phyloP scores from a whole-genome alignment of 2,113 vertebrate species.

The Petromus typicus region DNA sequence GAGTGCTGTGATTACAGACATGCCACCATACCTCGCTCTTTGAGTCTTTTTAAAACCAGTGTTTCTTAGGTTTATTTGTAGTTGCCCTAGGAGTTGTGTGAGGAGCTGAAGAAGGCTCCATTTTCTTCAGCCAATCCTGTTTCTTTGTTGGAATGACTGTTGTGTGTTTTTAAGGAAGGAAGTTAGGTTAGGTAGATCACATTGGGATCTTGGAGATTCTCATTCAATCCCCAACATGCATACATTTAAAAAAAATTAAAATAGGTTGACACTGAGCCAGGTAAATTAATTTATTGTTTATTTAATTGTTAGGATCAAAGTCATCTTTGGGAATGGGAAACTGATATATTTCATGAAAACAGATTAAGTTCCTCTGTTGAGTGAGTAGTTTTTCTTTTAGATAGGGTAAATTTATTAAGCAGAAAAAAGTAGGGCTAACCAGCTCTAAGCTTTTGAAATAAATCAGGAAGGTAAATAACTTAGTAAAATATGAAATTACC shows the following conservation, averaged over 20 bases:
- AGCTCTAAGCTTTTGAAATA: conserved; percentile 30
- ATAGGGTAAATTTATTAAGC: conserved; percentile 1
- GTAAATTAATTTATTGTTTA: neutral
- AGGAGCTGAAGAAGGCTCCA: neutral
- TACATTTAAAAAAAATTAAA: neutral
- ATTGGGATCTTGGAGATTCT: neutral
- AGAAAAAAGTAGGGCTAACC: neutral
- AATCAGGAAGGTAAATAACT: conserved; percentile 29
- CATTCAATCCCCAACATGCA: neutral
- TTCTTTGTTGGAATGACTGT: conserved; percentile 42
- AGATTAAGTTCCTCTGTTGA: neutral
- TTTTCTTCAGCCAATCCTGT: neutral
- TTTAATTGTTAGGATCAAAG: neutral
- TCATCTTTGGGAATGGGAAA: neutral
- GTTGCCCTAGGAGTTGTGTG: neutral
- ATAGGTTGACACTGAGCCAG: neutral
- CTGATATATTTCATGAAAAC: neutral
- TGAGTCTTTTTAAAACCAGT: neutral
- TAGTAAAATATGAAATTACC: neutral
- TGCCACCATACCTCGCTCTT: neutral
- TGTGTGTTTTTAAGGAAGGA: neutral
- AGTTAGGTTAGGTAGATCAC: neutral
- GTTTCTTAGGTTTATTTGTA: neutral
- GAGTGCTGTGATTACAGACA: neutral
- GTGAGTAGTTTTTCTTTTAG: conserved; percentile 12